phyloP scores from a whole-genome alignment of 1,140 invertebrate species.

The Conus betulinus region DNA sequence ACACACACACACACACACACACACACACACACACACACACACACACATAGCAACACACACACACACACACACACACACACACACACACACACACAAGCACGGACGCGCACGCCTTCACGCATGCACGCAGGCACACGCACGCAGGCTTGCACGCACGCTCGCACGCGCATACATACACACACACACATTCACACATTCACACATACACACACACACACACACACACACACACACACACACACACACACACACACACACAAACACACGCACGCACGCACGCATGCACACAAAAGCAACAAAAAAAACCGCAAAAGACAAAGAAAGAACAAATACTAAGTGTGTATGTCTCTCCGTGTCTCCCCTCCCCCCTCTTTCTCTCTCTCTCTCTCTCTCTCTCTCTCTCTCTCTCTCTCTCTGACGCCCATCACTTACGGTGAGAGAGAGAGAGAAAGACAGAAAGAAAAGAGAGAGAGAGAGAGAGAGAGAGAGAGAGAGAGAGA shows the following conservation, averaged over 20 bases:
- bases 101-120: background rate
- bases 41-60: background rate
- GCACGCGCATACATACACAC: background rate
- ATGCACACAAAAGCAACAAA: background rate
- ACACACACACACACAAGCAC: background rate
- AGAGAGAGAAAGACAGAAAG: no score
- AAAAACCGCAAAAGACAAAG: no score
- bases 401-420: no score
- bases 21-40: background rate
- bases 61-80: background rate
- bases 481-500: no score
- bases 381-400: no score
- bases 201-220: background rate
- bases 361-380: no score
- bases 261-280: background rate
- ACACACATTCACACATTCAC: background rate
- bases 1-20: background rate
- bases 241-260: background rate
- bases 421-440: no score
- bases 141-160: background rate
- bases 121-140: background rate
- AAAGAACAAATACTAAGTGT: no score
- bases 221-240: background rate
- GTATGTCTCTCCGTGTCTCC: no score
- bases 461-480: no score